phyloP scores from a whole-genome alignment of 1,140 invertebrate species.

The Temnothorax nylanderi region DNA sequence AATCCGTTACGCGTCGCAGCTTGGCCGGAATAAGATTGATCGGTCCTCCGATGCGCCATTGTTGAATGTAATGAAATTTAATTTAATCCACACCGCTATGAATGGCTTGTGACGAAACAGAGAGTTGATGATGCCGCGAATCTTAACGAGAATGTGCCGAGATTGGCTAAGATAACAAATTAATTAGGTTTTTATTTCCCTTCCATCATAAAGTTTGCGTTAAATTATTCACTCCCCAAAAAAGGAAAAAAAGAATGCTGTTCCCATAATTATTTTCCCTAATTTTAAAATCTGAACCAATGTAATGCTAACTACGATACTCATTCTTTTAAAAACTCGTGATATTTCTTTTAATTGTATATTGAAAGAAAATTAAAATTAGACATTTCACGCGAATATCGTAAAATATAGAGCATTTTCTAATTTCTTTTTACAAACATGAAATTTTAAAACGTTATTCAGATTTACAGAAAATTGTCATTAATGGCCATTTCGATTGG shows the following conservation, averaged over 20 bases:
- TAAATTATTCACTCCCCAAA: background rate
- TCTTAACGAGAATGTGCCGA: slow-evolving; percentile 7
- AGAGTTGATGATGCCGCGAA: background rate
- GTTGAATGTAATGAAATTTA: slow-evolving; percentile 42
- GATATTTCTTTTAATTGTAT: background rate
- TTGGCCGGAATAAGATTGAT: slow-evolving; percentile 27
- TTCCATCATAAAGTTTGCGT: background rate
- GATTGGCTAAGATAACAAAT: slow-evolving; percentile 7
- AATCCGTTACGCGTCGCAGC: slow-evolving; percentile 20
- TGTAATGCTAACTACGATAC: background rate
- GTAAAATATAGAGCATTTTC: background rate
- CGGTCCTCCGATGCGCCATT: slow-evolving; percentile 12
- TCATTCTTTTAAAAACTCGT: background rate
- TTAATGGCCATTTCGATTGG: background rate
- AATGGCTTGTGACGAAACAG: slow-evolving; percentile 9
- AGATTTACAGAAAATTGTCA: background rate
- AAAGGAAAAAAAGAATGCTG: background rate
- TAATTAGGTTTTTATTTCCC: slow-evolving; percentile 21
- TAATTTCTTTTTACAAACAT: background rate
- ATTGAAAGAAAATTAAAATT: background rate
- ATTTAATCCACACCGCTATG: slow-evolving; percentile 25
- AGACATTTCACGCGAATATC: background rate
- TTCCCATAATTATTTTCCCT: background rate
- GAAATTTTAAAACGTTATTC: background rate
- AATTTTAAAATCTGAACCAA: background rate